A percentile compares a stretch with the other conserved stretches of the same genome.
Evolutionary conservation across 2,888 invertebrate genomes (phyloP).

Genomic region (Nymphalis urticae): DNA sequence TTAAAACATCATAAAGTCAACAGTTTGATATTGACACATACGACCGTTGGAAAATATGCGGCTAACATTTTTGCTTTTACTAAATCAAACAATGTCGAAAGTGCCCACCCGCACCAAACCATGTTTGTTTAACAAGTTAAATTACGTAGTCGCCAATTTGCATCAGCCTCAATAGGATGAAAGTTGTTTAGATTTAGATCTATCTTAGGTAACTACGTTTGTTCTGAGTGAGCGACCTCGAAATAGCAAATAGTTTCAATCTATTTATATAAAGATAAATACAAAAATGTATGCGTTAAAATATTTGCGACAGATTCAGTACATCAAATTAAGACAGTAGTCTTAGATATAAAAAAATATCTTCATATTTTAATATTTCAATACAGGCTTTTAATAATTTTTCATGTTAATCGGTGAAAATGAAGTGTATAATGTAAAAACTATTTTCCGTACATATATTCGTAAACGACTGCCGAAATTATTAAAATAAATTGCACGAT

Average conservation of each 20-base stretch:
- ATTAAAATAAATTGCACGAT: neutral
- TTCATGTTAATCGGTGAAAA: neutral
- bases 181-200: conserved; percentile 46
- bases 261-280: neutral
- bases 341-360: too few species aligned
- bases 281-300: neutral
- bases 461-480: neutral
- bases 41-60: neutral
- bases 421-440: neutral
- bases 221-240: neutral
- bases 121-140: conserved; percentile 43
- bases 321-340: too few species aligned
- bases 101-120: conserved; percentile 41
- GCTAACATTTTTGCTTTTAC: conserved; percentile 35
- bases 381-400: neutral
- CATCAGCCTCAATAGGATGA: conserved; percentile 43
- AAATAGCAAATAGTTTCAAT: neutral
- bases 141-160: conserved; percentile 45
- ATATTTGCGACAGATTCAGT: neutral
- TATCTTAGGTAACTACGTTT: conserved; percentile 28
- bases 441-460: neutral
- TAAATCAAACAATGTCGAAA: conserved; percentile 45
- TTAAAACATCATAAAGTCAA: neutral
- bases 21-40: neutral
- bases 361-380: too few species aligned